A percentile compares a stretch with the other conserved stretches of the same genome.
phyloP scores from a whole-genome alignment of 2,797 vertebrate genomes.

The Brachyrhaphis roseni region DNA sequence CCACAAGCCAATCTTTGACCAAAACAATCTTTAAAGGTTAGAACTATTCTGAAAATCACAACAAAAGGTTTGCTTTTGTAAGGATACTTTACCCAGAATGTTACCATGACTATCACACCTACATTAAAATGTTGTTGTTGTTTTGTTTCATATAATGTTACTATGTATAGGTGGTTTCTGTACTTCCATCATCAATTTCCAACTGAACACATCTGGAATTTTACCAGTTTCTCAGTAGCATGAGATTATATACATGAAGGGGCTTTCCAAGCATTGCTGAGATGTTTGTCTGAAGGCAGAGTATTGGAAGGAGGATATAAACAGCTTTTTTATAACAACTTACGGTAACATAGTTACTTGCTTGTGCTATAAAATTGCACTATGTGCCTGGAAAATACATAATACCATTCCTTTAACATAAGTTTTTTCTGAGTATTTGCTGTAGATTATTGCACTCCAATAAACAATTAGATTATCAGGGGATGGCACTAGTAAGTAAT shows the following conservation, averaged over 20 bases:
- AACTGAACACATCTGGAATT: neutral
- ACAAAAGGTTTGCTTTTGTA: neutral
- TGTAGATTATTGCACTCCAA: neutral
- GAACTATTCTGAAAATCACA: neutral
- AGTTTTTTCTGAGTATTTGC: conserved; percentile 1
- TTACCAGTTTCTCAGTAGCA: neutral
- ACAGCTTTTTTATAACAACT: too few relatives aligned
- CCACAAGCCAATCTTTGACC: neutral
- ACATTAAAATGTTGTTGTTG: neutral
- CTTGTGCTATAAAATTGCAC: too few relatives aligned
- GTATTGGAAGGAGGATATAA: too few relatives aligned
- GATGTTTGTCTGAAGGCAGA: too few relatives aligned
- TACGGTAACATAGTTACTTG: too few relatives aligned
- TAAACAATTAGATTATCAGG: neutral
- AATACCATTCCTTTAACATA: neutral
- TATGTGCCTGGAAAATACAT: too few relatives aligned
- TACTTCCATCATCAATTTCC: neutral
- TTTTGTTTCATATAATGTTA: neutral
- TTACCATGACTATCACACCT: neutral
- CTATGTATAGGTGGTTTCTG: neutral
- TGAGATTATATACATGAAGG: neutral
- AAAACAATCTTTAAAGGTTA: neutral
- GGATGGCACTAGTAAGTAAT: neutral
- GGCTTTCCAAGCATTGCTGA: neutral
- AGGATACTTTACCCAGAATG: too few relatives aligned